Conservation (phyloP, 1,140 invertebrate species). For the Brachystomella parvula region DNA sequence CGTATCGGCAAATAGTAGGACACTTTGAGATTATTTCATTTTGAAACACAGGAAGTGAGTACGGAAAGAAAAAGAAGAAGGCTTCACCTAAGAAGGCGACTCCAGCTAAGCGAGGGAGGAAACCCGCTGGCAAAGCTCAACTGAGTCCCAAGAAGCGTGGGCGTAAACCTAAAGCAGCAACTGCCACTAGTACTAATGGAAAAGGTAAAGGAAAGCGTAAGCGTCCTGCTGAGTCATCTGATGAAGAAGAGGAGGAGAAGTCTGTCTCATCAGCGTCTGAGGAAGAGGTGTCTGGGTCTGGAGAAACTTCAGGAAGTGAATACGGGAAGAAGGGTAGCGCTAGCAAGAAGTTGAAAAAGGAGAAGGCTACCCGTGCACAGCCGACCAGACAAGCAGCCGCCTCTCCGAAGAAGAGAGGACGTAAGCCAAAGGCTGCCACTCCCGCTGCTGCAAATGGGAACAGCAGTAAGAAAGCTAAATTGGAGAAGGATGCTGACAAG, state of each 20-base stretch:
- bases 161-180: conserved; percentile 6
- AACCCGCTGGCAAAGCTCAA: neutral
- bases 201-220: neutral
- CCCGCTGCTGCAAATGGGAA: neutral
- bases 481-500: conserved; percentile 9
- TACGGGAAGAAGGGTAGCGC: conserved; percentile 25
- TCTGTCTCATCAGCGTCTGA: conserved; percentile 7
- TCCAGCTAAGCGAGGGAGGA: conserved; percentile 8
- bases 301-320: conserved; percentile 31
- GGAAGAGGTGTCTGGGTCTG: conserved; percentile 16
- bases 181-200: neutral
- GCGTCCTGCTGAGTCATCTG: conserved; percentile 8
- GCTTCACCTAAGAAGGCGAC: conserved; percentile 10
- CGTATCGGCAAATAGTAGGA: neutral
- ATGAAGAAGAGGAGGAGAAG: conserved; percentile 13
- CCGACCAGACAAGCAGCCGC: conserved; percentile 1
- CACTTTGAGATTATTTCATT: conserved; percentile 17
- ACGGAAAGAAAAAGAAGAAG: conserved; percentile 30
- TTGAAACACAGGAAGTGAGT: conserved; percentile 36
- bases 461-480: conserved; percentile 16
- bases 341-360: conserved; percentile 9
- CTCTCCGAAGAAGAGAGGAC: conserved; percentile 1
- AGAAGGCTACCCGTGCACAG: neutral
- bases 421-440: conserved; percentile 7
- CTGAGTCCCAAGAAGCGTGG: conserved; percentile 8